These are phyloP conservation scores for Agriopis aurantiaria DNA, from an alignment of 2,888 invertebrate genomes.

Conservation along the genomic window DNA sequence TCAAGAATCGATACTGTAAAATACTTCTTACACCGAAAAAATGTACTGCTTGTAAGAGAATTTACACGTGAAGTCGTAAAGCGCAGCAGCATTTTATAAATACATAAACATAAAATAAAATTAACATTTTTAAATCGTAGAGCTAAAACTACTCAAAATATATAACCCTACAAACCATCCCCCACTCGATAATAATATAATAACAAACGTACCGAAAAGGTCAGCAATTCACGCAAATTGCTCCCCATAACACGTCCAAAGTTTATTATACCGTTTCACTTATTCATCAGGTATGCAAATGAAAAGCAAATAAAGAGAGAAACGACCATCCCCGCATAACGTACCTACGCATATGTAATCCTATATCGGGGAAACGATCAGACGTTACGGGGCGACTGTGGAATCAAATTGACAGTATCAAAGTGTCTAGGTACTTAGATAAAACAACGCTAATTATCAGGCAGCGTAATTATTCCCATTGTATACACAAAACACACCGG, in stretches of 20 bases:
- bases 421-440: background rate
- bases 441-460: background rate
- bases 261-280: slow-evolving; percentile 62
- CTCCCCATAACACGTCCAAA: slow-evolving; percentile 51
- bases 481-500: no score
- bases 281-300: slow-evolving; percentile 75
- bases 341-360: slow-evolving; percentile 50
- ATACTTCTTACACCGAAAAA: background rate
- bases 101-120: background rate
- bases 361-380: slow-evolving; percentile 77
- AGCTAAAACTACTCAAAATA: slow-evolving; percentile 12
- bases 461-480: no score
- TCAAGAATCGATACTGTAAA: no score
- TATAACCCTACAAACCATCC: slow-evolving; percentile 32
- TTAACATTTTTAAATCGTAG: background rate
- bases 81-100: no score
- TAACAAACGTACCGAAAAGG: slow-evolving; percentile 44
- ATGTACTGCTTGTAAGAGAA: background rate
- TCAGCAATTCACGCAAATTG: slow-evolving; percentile 46
- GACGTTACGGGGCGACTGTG: slow-evolving; percentile 64
- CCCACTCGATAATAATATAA: slow-evolving; percentile 37
- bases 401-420: slow-evolving; percentile 2
- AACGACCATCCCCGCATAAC: slow-evolving; percentile 63
- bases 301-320: slow-evolving; percentile 74
- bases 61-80: no score